Percentiles rank a stretch among this genome's conserved stretches.
Evolutionary conservation across 2,888 invertebrate genomes (phyloP).

Genomic region (Heliconius erato): DNA sequence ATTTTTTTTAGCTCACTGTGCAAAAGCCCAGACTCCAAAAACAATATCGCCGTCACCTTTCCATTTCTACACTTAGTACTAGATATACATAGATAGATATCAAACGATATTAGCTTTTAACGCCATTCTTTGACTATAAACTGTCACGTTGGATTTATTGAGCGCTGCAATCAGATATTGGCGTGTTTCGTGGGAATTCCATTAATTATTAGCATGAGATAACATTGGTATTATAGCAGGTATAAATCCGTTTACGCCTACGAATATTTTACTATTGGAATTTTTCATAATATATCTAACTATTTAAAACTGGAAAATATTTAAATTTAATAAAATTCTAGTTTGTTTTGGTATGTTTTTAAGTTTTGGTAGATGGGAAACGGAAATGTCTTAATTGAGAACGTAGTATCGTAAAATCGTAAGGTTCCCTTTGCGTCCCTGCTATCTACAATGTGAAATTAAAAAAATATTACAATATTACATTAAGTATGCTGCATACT

Average conservation of each 20-base stretch:
- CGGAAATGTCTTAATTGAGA: no score
- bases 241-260: conserved; percentile 57
- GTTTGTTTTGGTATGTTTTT: no score
- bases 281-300: background rate
- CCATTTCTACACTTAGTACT: conserved; percentile 22
- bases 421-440: no score
- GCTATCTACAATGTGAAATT: no score
- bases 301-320: background rate
- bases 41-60: conserved; percentile 52
- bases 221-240: conserved; percentile 53
- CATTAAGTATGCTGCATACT: no score
- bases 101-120: conserved; percentile 59
- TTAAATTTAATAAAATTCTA: background rate
- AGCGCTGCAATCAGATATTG: conserved; percentile 63
- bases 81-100: conserved; percentile 23
- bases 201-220: conserved; percentile 62
- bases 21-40: background rate
- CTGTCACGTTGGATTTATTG: conserved; percentile 61
- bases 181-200: conserved; percentile 60
- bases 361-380: no score
- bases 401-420: no score
- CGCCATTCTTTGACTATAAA: conserved; percentile 60
- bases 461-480: no score
- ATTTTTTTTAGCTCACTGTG: background rate
- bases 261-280: conserved; percentile 43